phyloP scores from a whole-genome alignment of 2,113 vertebrate species.

The Catharus bicknelli region DNA sequence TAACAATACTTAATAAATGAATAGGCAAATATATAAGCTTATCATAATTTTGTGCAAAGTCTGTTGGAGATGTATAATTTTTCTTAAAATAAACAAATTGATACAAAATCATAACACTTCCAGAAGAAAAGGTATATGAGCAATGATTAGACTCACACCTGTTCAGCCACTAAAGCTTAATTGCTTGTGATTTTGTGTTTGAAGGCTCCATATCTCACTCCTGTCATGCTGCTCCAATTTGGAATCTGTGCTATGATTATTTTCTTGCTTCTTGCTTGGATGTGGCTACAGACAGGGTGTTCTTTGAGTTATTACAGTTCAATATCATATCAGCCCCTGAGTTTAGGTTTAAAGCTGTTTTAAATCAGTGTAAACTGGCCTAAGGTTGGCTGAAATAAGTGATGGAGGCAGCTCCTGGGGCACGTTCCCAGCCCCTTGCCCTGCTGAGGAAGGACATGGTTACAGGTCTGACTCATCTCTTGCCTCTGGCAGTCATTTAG shows the following conservation, averaged over 20 bases:
- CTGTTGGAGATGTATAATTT: background rate
- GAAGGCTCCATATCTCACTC: background rate
- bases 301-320: background rate
- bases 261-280: background rate
- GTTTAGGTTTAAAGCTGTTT: background rate
- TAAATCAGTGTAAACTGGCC: background rate
- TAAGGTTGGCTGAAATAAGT: background rate
- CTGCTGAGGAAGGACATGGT: background rate
- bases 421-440: accelerated
- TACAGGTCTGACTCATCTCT: background rate
- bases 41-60: background rate
- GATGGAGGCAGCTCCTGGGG: accelerated
- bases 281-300: background rate
- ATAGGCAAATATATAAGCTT: background rate
- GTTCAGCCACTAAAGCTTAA: background rate
- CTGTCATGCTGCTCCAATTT: background rate
- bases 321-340: accelerated
- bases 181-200: background rate
- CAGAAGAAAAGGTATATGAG: background rate
- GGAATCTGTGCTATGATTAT: background rate
- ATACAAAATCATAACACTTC: background rate
- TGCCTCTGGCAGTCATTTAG: background rate
- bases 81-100: background rate
- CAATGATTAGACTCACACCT: background rate
- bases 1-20: background rate